Percentiles rank a stretch among this genome's conserved stretches.
phyloP scores from a whole-genome alignment of 2,797 vertebrate species.

The Oreonectes daqikongensis region DNA sequence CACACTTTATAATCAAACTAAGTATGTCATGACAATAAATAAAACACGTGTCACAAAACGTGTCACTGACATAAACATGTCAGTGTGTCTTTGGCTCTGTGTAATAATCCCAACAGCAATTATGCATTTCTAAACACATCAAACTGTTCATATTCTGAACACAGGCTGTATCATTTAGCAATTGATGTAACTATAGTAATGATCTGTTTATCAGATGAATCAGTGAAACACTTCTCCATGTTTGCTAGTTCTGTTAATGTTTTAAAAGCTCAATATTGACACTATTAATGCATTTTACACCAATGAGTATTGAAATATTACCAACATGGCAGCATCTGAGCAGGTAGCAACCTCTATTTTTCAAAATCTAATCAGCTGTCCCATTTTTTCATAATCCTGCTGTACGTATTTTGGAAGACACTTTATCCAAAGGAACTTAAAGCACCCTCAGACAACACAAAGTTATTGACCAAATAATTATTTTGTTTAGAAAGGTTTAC shows the following conservation, averaged over 20 bases:
- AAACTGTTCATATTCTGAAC: neutral
- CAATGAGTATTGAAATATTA: constrained; percentile 39
- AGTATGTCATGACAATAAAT: neutral
- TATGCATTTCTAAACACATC: neutral
- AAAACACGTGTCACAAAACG: neutral
- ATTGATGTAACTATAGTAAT: no score
- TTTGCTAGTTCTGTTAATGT: neutral
- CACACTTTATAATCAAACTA: neutral
- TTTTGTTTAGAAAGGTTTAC: neutral
- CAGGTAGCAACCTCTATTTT: constrained; percentile 29
- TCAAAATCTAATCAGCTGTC: constrained; percentile 24
- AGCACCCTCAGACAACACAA: neutral
- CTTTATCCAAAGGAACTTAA: no score
- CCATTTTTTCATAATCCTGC: neutral
- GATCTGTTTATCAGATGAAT: no score
- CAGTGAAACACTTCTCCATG: neutral
- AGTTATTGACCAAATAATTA: neutral
- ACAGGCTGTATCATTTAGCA: no score
- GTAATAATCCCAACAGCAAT: neutral
- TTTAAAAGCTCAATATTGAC: constrained; percentile 13
- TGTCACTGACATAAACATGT: neutral
- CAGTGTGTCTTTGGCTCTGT: neutral
- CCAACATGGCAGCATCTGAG: constrained; percentile 15
- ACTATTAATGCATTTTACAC: constrained; percentile 42
- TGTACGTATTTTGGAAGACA: neutral